Conservation (phyloP, 2,113 vertebrate species). For the Rhinolophus ferrumequinum region DNA sequence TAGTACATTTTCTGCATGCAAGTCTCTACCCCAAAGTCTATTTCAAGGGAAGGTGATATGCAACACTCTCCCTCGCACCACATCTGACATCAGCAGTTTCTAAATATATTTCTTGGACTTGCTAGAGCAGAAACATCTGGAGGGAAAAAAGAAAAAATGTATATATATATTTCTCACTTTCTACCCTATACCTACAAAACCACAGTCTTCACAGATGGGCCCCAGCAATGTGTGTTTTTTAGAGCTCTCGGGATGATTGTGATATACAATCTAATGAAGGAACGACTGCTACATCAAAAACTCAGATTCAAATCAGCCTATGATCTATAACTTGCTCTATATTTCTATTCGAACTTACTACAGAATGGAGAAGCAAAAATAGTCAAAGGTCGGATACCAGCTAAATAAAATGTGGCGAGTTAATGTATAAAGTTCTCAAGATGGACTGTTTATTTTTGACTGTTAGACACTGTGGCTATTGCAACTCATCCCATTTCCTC, state of each 20-base stretch:
- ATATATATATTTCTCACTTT: not conserved
- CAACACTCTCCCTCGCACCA: not conserved
- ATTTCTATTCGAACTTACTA: not conserved
- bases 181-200: not conserved
- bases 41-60: not conserved
- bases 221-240: not conserved
- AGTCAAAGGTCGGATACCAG: not conserved
- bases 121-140: not conserved
- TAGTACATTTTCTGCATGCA: not conserved
- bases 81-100: not conserved
- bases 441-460: not conserved
- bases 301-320: not conserved
- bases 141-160: not conserved
- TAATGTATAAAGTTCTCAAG: not conserved
- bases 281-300: not conserved
- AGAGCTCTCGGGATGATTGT: not conserved
- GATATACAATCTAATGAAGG: not conserved
- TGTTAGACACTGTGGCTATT: not conserved
- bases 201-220: not conserved
- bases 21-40: not conserved
- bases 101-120: conserved; percentile 9
- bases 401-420: not conserved
- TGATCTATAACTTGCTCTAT: not conserved
- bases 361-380: not conserved
- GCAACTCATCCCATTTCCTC: not conserved